Evolutionary conservation across 2,888 invertebrate species (phyloP).

Genomic region (Morinoia aosen): DNA sequence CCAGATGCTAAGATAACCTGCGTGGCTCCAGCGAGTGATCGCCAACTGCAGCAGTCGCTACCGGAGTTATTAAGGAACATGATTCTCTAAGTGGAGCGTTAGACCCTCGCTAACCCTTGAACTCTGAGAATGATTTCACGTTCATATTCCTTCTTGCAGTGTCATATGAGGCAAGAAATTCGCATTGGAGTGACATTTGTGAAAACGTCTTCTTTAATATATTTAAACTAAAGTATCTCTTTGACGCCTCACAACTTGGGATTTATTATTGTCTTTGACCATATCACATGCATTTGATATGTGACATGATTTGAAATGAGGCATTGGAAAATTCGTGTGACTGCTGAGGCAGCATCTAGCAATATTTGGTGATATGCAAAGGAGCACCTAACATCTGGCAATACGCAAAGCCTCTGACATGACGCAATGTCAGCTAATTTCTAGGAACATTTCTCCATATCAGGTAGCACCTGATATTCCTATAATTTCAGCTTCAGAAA

Average conservation of each 20-base stretch:
- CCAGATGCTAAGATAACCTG: neutral
- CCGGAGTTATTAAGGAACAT: neutral
- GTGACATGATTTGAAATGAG: neutral
- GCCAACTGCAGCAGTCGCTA: neutral
- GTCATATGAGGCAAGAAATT: no score
- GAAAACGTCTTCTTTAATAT: no score
- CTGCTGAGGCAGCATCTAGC: neutral
- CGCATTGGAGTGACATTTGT: no score
- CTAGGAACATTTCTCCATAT: neutral
- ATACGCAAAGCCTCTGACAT: neutral
- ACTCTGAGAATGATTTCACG: neutral
- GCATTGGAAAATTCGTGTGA: neutral
- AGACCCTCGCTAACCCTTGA: neutral
- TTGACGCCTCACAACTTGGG: neutral
- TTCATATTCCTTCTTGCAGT: no score
- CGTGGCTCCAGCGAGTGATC: neutral
- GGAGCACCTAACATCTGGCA: neutral
- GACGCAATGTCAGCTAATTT: neutral
- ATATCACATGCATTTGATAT: neutral
- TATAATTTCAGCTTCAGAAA: neutral
- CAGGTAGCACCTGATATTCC: neutral
- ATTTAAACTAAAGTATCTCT: neutral
- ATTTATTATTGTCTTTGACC: neutral
- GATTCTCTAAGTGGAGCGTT: neutral
- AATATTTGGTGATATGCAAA: no score